A percentile compares a stretch with the other conserved stretches of the same genome.
phyloP scores from a whole-genome alignment of 2,113 vertebrate species.

The Emydocephalus ijimae region DNA sequence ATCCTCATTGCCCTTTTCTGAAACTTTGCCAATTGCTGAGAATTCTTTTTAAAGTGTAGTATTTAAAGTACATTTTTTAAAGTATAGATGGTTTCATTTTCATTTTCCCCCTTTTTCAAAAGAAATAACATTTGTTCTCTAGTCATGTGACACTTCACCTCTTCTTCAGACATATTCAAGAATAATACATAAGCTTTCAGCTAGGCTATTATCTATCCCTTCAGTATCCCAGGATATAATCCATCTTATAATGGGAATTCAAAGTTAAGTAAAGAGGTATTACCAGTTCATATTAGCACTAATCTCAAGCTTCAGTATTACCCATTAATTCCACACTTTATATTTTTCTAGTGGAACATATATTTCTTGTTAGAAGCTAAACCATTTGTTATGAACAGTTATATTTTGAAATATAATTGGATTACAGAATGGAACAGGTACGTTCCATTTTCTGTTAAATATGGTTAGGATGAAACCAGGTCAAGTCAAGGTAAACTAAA shows the following conservation, averaged over 20 bases:
- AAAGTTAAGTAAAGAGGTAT: neutral
- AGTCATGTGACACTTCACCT: neutral
- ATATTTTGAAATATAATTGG: slow-evolving; percentile 48
- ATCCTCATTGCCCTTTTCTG: neutral
- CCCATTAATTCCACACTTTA: neutral
- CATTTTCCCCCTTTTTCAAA: neutral
- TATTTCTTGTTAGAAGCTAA: neutral
- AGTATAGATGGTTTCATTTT: neutral
- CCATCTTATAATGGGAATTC: neutral
- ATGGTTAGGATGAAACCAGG: slow-evolving; percentile 32
- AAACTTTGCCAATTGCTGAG: neutral
- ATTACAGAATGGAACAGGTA: slow-evolving; percentile 2
- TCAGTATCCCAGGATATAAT: neutral
- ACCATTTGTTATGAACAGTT: neutral
- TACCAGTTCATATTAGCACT: neutral
- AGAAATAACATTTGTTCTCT: neutral
- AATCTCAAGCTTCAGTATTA: neutral
- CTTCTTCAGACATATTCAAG: neutral
- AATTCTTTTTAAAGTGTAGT: neutral
- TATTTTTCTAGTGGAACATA: neutral
- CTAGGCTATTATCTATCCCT: neutral
- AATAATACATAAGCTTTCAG: neutral
- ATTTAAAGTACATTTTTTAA: neutral
- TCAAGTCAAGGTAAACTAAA: slow-evolving; percentile 17
- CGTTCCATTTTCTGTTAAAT: slow-evolving; percentile 53